Evolutionary conservation across 2,888 invertebrate genomes (phyloP).

Genomic region (Tricholauxania praeusta): DNA sequence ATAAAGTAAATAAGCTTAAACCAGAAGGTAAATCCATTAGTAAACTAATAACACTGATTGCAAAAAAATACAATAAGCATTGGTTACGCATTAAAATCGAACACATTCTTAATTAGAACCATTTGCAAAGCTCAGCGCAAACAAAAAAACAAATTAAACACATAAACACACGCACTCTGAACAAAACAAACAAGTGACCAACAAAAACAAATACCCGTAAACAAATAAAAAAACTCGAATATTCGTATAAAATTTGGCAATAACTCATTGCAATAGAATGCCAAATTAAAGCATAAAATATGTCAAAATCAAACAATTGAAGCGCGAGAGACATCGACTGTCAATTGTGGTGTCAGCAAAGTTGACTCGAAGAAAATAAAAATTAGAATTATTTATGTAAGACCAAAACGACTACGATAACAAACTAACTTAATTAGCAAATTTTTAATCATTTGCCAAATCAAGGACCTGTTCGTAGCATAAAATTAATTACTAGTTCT

Average conservation of each 20-base stretch:
- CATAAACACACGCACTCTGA: too few relatives aligned
- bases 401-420: too few relatives aligned
- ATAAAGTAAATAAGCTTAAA: background rate
- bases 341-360: conserved; percentile 16
- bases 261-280: background rate
- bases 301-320: background rate
- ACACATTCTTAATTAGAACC: conserved; percentile 10
- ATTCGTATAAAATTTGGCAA: background rate
- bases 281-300: background rate
- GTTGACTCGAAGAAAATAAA: background rate
- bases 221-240: background rate
- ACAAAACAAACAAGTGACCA: background rate
- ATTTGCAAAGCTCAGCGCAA: background rate
- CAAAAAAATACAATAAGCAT: background rate
- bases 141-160: background rate
- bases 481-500: too few relatives aligned
- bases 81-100: background rate
- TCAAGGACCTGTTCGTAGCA: too few relatives aligned
- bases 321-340: background rate
- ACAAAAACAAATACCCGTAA: background rate
- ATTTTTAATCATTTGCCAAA: too few relatives aligned
- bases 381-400: too few relatives aligned
- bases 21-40: conserved; percentile 11
- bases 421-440: too few relatives aligned
- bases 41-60: conserved; percentile 4